phyloP scores from a whole-genome alignment of 2,888 invertebrate species.

The Adelognathus sp. region DNA sequence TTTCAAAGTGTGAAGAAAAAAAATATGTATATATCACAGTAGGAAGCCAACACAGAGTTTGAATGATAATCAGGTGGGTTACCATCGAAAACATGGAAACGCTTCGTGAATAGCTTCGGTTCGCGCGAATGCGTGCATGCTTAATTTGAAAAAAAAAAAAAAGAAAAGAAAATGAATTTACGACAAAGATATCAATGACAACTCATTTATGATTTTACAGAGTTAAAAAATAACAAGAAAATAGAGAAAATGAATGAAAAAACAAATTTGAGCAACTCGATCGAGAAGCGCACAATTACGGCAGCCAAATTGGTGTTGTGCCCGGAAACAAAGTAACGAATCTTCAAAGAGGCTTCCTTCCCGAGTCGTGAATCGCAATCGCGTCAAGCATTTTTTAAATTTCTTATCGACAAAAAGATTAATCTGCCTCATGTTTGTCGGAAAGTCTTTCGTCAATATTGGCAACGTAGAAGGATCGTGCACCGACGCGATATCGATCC shows the following conservation, averaged over 20 bases:
- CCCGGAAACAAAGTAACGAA: slow-evolving; percentile 17
- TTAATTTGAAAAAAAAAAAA: no score
- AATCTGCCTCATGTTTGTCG: background rate
- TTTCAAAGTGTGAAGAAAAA: slow-evolving; percentile 38
- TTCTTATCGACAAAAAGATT: background rate
- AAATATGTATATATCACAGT: slow-evolving; percentile 47
- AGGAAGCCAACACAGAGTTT: slow-evolving; percentile 58
- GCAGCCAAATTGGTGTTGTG: slow-evolving; percentile 54
- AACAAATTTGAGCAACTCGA: slow-evolving; percentile 33
- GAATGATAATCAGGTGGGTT: slow-evolving; percentile 42
- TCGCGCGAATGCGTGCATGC: slow-evolving; percentile 58
- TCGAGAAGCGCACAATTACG: slow-evolving; percentile 56
- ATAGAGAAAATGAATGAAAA: background rate
- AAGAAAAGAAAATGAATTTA: slow-evolving; percentile 33
- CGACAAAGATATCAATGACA: slow-evolving; percentile 10
- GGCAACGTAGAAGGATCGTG: slow-evolving; percentile 3
- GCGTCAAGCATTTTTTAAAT: slow-evolving; percentile 19
- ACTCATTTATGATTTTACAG: slow-evolving; percentile 18
- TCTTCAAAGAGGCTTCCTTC: background rate
- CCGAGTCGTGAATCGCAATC: slow-evolving; percentile 37
- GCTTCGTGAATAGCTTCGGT: slow-evolving; percentile 57
- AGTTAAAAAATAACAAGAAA: slow-evolving; percentile 1
- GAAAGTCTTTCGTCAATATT: background rate
- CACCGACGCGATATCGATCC: slow-evolving; percentile 38
- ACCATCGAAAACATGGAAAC: slow-evolving; percentile 55